Percentiles rank a stretch among this genome's conserved stretches.
Conservation (phyloP, 2,888 invertebrate genomes). For the Dusona sp. region DNA sequence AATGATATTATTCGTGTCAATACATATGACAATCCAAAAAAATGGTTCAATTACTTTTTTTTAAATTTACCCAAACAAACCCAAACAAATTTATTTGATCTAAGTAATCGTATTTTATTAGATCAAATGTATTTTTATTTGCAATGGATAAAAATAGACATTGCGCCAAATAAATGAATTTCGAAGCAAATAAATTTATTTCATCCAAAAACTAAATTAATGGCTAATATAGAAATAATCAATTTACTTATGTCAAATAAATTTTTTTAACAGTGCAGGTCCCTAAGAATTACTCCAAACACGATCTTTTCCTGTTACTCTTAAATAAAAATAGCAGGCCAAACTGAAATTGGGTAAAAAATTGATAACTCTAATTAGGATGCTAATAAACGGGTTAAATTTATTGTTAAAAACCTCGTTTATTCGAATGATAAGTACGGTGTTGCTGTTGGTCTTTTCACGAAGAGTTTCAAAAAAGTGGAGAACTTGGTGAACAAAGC, state of each 20-base stretch:
- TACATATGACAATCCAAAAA: neutral
- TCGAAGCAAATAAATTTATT: no score
- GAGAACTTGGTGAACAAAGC: conserved; percentile 34
- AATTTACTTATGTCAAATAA: neutral
- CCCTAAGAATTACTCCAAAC: neutral
- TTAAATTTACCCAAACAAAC: neutral
- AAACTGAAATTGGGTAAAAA: neutral
- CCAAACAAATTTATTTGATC: no score
- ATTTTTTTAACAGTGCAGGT: no score
- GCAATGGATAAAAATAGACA: neutral
- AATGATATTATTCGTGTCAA: neutral
- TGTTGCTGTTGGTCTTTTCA: neutral
- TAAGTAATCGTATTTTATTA: no score
- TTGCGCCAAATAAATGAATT: no score
- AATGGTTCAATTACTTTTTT: neutral
- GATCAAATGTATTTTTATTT: no score
- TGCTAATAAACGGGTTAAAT: neutral
- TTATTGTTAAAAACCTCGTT: neutral
- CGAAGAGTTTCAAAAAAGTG: conserved; percentile 11
- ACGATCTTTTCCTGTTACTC: neutral
- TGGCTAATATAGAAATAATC: neutral
- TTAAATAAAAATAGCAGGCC: neutral
- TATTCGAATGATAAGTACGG: neutral
- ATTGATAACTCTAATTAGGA: neutral
- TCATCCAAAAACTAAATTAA: no score